A percentile compares a stretch with the other conserved stretches of the same genome.
These are phyloP conservation scores for Tuta absoluta DNA, from an alignment of 2,888 invertebrate species.

Conservation along the genomic window DNA sequence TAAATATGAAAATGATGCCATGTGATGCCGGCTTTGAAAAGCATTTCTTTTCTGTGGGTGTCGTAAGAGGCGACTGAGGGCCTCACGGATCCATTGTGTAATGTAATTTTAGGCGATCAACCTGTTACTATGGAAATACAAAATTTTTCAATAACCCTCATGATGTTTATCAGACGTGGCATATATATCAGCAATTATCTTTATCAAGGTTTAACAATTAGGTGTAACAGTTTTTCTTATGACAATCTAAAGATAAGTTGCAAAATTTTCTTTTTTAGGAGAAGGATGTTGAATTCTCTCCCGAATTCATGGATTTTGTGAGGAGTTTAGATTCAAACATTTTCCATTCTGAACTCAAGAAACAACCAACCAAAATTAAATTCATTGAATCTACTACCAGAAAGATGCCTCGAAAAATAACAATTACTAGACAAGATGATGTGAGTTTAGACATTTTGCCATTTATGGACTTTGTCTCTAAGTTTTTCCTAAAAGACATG, in stretches of 20 bases:
- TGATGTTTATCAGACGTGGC: too few species aligned
- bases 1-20: too few species aligned
- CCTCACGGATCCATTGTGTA: too few species aligned
- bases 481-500: conserved; percentile 2
- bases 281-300: conserved; percentile 37
- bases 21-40: too few species aligned
- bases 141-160: too few species aligned
- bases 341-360: conserved; percentile 37
- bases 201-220: too few species aligned
- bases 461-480: background rate
- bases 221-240: too few species aligned
- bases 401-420: background rate
- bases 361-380: background rate
- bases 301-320: conserved; percentile 50
- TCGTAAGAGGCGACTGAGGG: too few species aligned
- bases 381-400: background rate
- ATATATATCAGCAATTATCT: too few species aligned
- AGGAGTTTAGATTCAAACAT: conserved; percentile 48
- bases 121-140: too few species aligned
- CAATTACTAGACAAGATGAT: background rate
- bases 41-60: too few species aligned
- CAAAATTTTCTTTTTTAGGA: conserved; percentile 20
- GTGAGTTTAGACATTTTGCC: background rate
- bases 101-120: too few species aligned
- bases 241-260: background rate